Percentiles rank a stretch among this genome's conserved stretches.
These are phyloP conservation scores for Oligia latruncula DNA, from an alignment of 2,888 invertebrate genomes.

Conservation along the genomic window DNA sequence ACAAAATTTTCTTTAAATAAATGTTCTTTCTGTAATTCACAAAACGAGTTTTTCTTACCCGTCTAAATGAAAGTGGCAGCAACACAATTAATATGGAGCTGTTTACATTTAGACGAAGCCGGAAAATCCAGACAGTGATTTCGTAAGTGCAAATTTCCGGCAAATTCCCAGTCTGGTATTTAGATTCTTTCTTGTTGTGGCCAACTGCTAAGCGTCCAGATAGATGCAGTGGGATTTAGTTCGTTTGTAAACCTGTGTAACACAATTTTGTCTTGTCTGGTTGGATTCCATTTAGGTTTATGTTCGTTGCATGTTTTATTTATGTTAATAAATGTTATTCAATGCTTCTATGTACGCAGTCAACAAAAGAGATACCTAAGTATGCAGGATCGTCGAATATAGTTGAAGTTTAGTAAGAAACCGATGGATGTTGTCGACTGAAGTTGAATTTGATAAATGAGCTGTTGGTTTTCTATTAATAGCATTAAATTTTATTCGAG, in stretches of 20 bases:
- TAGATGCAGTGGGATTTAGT: constrained; percentile 34
- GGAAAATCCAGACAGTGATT: constrained; percentile 34
- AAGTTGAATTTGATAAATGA: too few relatives aligned
- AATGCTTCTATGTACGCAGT: not conserved
- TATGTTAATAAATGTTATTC: not conserved
- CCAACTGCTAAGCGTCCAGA: constrained; percentile 35
- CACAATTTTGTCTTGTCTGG: constrained; percentile 18
- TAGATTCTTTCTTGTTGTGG: constrained; percentile 37
- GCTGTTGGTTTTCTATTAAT: too few relatives aligned
- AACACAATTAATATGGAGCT: constrained; percentile 24
- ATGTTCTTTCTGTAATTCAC: not conserved
- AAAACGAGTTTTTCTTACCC: constrained; percentile 1
- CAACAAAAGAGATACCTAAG: too few relatives aligned
- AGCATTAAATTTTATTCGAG: too few relatives aligned
- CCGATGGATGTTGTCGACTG: too few relatives aligned
- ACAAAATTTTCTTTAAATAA: not conserved
- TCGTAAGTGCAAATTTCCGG: constrained; percentile 33
- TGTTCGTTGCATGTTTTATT: constrained; percentile 4
- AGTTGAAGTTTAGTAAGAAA: too few relatives aligned
- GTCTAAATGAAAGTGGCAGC: constrained; percentile 13
- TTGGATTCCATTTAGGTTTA: constrained; percentile 10
- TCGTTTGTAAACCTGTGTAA: constrained; percentile 25
- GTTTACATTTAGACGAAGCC: constrained; percentile 18
- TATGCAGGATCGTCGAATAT: too few relatives aligned
- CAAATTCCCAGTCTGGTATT: constrained; percentile 33